These are phyloP conservation scores for Coreius guichenoti DNA, from an alignment of 2,797 vertebrate genomes.

Conservation along the genomic window DNA sequence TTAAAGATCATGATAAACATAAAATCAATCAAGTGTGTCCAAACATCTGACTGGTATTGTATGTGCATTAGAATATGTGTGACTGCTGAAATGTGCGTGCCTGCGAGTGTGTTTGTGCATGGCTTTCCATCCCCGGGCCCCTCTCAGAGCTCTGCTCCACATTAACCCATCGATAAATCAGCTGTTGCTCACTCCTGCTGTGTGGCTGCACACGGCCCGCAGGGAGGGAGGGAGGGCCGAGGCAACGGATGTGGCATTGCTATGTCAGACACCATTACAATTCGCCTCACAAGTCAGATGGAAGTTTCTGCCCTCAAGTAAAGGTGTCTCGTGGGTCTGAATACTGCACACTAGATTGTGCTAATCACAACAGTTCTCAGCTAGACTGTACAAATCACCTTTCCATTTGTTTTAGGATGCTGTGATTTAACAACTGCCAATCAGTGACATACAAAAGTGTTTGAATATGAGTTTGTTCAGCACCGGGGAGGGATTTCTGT, in stretches of 20 bases:
- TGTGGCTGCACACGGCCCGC: constrained; percentile 18
- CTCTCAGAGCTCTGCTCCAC: constrained; percentile 31
- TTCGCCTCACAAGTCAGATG: neutral
- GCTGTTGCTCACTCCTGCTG: constrained; percentile 18
- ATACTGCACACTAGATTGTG: neutral
- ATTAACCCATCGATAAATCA: constrained; percentile 46
- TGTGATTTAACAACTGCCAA: neutral
- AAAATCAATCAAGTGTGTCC: constrained; percentile 14
- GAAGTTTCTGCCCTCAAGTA: neutral
- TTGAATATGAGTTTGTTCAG: neutral
- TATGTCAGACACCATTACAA: constrained; percentile 12
- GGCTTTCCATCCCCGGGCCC: neutral
- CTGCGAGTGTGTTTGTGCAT: constrained; percentile 15
- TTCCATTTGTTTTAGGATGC: constrained; percentile 1
- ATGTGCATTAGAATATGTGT: constrained; percentile 25
- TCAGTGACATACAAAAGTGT: neutral
- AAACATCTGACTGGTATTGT: neutral
- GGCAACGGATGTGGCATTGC: constrained; percentile 24
- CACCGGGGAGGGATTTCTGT: constrained; percentile 2
- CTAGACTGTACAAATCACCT: constrained; percentile 4
- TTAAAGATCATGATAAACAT: constrained; percentile 24
- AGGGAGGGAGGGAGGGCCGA: neutral
- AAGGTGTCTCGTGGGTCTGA: neutral
- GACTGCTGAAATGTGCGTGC: neutral
- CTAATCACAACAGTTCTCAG: constrained; percentile 5